Base-by-base conservation (phyloP, 2,888 invertebrate species). In the Pyralis farinalis region DNA sequence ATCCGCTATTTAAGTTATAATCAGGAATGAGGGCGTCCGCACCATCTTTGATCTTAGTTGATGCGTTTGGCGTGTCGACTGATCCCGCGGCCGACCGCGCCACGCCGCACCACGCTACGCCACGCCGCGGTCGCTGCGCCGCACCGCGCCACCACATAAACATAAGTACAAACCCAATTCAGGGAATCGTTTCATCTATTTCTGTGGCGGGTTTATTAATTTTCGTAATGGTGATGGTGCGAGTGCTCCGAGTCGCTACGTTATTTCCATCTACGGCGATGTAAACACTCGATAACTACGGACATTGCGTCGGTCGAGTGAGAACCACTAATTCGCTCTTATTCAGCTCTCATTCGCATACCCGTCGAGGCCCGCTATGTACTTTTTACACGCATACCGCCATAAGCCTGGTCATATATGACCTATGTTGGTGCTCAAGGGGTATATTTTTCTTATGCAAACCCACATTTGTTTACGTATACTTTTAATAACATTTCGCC, bases 21-120 rank as follows among this genome's bases (percentile, higher is more conserved):
- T 21, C 12, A 12, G 25, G n/a, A 12, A 8, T 5, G n/a, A 10
- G 10, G 22, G 11, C 37, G 30, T 7, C 36, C 10, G 27, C 29
- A 20, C 28, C 36, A 29, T 6, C 37, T 37, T 37, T 37, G 37
- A 37, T 37, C 37, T 31, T 21, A 7, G 22, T 12, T 28, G 36
- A 30, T 37, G 37, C 31, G 37, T 12, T 21, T 30, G 30, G 30
- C 30, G 37, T 31, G 37, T 20, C 30, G 37, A 37, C 11, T 30
- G 37, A 37, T 37, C 25, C 25, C 25, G 7, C 25, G 7, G 25
- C 7, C 21, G 21, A 21, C 21, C 3, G 4, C 7, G 25, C 7
- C 25, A 25, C 25, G 7, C 25, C 3, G 16, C 25, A 7, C 25
- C 25, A 25, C 25, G n/a, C 3, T 16, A 16, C 16, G 16, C 16